These are phyloP conservation scores for Tricholauxania praeusta DNA, from an alignment of 2,888 invertebrate genomes.

Conservation along the genomic window DNA sequence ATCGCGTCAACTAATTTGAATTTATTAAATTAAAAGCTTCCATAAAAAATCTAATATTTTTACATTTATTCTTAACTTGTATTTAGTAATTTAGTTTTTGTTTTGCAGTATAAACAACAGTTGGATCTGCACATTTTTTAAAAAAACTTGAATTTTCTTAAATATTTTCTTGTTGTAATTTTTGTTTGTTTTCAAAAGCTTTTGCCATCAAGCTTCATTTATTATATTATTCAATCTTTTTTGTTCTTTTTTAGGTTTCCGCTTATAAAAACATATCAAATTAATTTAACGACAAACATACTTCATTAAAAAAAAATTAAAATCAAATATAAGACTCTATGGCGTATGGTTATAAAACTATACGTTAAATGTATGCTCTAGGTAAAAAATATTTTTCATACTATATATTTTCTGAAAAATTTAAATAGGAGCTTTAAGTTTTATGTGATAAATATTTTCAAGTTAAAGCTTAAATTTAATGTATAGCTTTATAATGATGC, in stretches of 20 bases:
- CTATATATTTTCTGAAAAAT: no score
- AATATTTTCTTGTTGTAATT: background rate
- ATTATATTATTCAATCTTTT: slow-evolving; percentile 16
- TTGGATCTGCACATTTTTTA: background rate
- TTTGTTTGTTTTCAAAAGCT: slow-evolving; percentile 20
- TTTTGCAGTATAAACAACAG: slow-evolving; percentile 13
- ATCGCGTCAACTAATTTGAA: background rate
- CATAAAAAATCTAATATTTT: slow-evolving; percentile 27
- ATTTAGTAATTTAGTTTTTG: slow-evolving; percentile 19
- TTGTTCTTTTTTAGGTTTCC: slow-evolving; percentile 34
- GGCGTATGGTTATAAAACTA: no score
- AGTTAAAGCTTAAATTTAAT: no score
- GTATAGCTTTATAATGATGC: no score
- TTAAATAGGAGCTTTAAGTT: no score
- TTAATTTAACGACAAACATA: no score
- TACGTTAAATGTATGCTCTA: no score
- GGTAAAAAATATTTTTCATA: no score
- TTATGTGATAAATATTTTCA: no score
- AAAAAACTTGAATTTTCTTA: slow-evolving; percentile 37
- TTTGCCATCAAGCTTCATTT: slow-evolving; percentile 29
- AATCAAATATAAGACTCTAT: background rate
- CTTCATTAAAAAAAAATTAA: background rate
- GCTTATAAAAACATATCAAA: slow-evolving; percentile 29
- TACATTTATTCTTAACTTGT: slow-evolving; percentile 30
- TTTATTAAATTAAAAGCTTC: slow-evolving; percentile 25